Base-by-base conservation (phyloP, 1,140 invertebrate genomes). In the Drosophila guanche region DNA sequence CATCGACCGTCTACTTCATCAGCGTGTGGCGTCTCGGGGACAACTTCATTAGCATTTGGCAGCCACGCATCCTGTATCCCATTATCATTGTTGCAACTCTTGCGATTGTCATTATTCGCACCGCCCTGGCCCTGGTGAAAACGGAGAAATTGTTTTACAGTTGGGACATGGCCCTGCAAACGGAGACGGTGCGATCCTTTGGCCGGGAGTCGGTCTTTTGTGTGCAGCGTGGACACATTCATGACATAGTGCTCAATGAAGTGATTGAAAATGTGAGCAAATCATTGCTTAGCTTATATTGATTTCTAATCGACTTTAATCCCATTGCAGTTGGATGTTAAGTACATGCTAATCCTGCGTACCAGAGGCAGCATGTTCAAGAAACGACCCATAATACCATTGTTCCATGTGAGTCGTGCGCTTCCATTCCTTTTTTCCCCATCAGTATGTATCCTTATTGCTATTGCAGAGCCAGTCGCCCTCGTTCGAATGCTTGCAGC, bases 221-320 rank as follows among this genome's bases (percentile, higher is more conserved):
- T 65, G 93, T 93, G 71, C 91, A 94, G 73, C 92, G 92, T 80
- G 90, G 92, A 6, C 91, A 83, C 48, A 90, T 94, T n/a, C 84
- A 93, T 54, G 92, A 93, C 81, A 81, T 94, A 58, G 93, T 94
- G 61, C 93, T 94, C 14, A 94, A 94, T 81, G 94, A 94, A 92
- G 93, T 94, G 29, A 93, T 94, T 65, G 92, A 91, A 63, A 91
- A 92, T 88, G 94, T 94, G 86, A 70, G 81, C 29, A 23, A 16
- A 25, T 4, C 2, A 2, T 40, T 6, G 8, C 4, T 41, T 8
- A 25, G n/a, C 3, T 3, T 41, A 8, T 37, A 7, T 33, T 50
- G 52, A 41, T 37, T 46, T 41, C 12, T 2, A 23, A 45, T 46
- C 20, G 51, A 48, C n/a, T 25, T n/a, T 52, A 23, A 56, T 67